Percentiles rank a stretch among this genome's conserved stretches.
These are phyloP conservation scores for Kryptolebias ocellatus DNA, from an alignment of 2,797 vertebrate species.

Conservation along the genomic window DNA sequence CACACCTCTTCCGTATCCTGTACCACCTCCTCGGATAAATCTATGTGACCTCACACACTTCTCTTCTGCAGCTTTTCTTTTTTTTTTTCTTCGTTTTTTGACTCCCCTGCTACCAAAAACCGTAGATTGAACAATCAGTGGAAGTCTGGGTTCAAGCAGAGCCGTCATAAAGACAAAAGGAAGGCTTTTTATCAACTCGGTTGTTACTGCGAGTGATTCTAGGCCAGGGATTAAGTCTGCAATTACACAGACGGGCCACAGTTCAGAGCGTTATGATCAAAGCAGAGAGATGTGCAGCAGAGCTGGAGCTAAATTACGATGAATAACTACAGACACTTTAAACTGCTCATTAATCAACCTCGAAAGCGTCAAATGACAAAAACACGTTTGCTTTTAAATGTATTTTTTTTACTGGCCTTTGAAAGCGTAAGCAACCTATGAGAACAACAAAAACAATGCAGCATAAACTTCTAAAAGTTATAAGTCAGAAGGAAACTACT, in stretches of 20 bases:
- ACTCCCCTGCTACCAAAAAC: constrained; percentile 50
- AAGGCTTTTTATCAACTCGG: constrained; percentile 58
- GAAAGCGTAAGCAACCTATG: neutral
- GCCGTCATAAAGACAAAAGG: constrained; percentile 55
- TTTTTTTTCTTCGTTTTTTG: constrained; percentile 10
- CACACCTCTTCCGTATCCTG: constrained; percentile 26
- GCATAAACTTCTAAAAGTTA: neutral
- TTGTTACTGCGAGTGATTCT: constrained; percentile 63
- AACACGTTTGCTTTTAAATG: neutral
- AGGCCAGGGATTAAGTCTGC: constrained; percentile 63
- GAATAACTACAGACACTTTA: constrained; percentile 10
- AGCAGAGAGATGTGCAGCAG: constrained; percentile 19
- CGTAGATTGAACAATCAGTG: constrained; percentile 62
- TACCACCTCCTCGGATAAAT: constrained; percentile 43
- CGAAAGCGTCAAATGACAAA: neutral
- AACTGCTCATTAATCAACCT: neutral
- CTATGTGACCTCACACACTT: constrained; percentile 23
- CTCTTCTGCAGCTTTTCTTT: constrained; percentile 32
- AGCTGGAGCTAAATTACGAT: constrained; percentile 21
- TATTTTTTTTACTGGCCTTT: neutral
- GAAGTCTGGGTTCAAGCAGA: constrained; percentile 61
- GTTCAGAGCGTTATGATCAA: constrained; percentile 66
- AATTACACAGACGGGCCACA: constrained; percentile 71
- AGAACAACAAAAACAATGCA: neutral
- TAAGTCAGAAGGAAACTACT: neutral